Conservation (phyloP, 2,797 vertebrate species). For the Sebastolobus altivelis region DNA sequence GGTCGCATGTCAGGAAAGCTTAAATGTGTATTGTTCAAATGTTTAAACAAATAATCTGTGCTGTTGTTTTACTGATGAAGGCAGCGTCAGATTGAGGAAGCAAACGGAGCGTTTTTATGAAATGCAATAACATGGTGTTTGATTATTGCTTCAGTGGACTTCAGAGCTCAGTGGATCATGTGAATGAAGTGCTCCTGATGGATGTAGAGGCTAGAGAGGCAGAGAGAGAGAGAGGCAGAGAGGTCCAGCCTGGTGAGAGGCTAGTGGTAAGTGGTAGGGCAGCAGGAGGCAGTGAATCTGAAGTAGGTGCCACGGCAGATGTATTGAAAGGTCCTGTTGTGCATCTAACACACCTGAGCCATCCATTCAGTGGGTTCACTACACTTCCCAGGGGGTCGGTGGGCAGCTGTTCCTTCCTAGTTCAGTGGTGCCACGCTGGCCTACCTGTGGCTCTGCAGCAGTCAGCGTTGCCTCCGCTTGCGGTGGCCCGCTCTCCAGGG, state of each 20-base stretch:
- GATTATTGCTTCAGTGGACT: slow-evolving; percentile 6
- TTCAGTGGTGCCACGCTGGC: slow-evolving; percentile 64
- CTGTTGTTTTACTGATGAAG: neutral
- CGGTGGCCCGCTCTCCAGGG: slow-evolving; percentile 68
- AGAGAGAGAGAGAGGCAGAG: slow-evolving; percentile 11
- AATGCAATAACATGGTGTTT: slow-evolving; percentile 14
- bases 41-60: neutral
- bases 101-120: neutral
- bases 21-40: neutral
- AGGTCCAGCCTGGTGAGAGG: slow-evolving; percentile 49
- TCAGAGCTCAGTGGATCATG: slow-evolving; percentile 14
- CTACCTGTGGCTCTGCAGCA: slow-evolving; percentile 80
- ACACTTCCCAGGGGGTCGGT: slow-evolving; percentile 63
- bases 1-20: neutral
- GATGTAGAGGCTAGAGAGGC: slow-evolving; percentile 13
- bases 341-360: slow-evolving; percentile 79
- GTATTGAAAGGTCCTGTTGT: slow-evolving; percentile 60
- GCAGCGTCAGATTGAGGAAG: no score
- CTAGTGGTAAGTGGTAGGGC: slow-evolving; percentile 59
- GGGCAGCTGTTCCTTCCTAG: slow-evolving; percentile 77
- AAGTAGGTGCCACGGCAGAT: slow-evolving; percentile 62
- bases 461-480: slow-evolving; percentile 60
- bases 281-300: slow-evolving; percentile 62
- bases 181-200: slow-evolving; percentile 33
- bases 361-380: slow-evolving; percentile 45